A percentile compares a stretch with the other conserved stretches of the same genome.
Conservation (phyloP, 2,888 invertebrate genomes). For the Drosophila pegasa region DNA sequence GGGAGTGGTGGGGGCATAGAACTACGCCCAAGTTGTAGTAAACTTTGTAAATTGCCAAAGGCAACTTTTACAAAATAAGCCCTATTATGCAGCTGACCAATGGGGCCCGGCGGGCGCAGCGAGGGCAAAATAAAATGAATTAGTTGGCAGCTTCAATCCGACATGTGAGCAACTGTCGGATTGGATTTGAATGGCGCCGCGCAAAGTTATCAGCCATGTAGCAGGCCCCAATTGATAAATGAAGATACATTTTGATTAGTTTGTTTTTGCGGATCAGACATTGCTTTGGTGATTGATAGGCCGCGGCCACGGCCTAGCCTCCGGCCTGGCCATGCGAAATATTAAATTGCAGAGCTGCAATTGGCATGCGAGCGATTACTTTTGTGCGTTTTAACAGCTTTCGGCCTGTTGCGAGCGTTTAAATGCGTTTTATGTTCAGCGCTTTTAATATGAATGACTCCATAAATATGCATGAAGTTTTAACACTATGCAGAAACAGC, state of each 20-base stretch:
- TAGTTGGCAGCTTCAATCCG: conserved; percentile 55
- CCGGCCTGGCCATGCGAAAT: neutral
- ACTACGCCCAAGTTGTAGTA: conserved; percentile 60
- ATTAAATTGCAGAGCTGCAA: conserved; percentile 38
- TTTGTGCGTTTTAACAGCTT: conserved; percentile 55
- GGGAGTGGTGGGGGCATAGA: conserved; percentile 16
- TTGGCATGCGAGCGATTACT: conserved; percentile 51
- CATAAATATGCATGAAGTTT: conserved; percentile 80
- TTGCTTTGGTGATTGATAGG: conserved; percentile 37
- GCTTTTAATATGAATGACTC: conserved; percentile 78
- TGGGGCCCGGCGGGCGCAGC: neutral
- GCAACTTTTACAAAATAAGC: conserved; percentile 78
- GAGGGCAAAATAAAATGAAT: conserved; percentile 51
- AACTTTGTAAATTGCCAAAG: conserved; percentile 78
- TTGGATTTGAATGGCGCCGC: conserved; percentile 26
- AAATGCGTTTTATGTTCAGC: conserved; percentile 72
- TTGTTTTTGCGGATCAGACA: conserved; percentile 2
- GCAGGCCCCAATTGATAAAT: conserved; percentile 29
- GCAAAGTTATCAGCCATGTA: conserved; percentile 19
- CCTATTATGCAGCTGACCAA: conserved; percentile 64
- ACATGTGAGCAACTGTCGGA: conserved; percentile 56
- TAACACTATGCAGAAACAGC: conserved; percentile 77
- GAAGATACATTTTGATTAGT: conserved; percentile 33
- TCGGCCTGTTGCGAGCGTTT: conserved; percentile 52
- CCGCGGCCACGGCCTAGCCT: conserved; percentile 4